Conservation (phyloP, 2,888 invertebrate species). For the Idaea straminata region DNA sequence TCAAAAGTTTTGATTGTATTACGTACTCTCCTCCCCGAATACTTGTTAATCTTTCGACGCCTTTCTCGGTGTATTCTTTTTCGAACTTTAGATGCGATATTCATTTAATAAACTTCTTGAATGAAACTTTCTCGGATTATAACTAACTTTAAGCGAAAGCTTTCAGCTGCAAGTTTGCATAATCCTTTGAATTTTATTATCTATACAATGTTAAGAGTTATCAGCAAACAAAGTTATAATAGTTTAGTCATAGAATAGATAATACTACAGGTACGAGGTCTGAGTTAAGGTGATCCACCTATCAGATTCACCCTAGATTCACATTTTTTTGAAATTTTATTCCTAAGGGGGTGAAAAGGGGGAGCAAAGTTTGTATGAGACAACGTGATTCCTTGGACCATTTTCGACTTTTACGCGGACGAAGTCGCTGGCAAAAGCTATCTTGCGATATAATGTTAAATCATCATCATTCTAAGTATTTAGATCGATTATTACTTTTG, state of each 20-base stretch:
- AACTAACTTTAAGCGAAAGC: constrained; percentile 3
- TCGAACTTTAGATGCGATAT: constrained; percentile 36
- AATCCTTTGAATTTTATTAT: constrained; percentile 6
- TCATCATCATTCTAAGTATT: too few relatives aligned
- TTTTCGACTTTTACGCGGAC: too few relatives aligned
- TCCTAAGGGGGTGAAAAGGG: too few relatives aligned
- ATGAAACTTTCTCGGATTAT: constrained; percentile 1
- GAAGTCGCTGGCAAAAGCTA: too few relatives aligned
- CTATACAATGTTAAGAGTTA: neutral
- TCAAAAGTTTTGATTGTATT: constrained; percentile 78
- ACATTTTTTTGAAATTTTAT: too few relatives aligned
- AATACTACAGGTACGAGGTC: neutral
- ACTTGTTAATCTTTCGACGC: constrained; percentile 63
- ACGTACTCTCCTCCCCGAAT: constrained; percentile 57
- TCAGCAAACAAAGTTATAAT: neutral
- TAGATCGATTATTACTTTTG: too few relatives aligned
- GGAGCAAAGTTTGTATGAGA: too few relatives aligned
- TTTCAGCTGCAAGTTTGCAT: constrained; percentile 7
- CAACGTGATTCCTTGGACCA: too few relatives aligned
- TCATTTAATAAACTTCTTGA: constrained; percentile 31
- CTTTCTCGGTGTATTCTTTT: constrained; percentile 45
- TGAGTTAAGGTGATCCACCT: neutral
- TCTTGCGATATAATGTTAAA: too few relatives aligned
- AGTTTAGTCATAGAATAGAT: neutral
- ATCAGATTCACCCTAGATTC: too few relatives aligned